These are phyloP conservation scores for Calosoma granatense DNA, from an alignment of 1,140 invertebrate genomes.

Conservation along the genomic window DNA sequence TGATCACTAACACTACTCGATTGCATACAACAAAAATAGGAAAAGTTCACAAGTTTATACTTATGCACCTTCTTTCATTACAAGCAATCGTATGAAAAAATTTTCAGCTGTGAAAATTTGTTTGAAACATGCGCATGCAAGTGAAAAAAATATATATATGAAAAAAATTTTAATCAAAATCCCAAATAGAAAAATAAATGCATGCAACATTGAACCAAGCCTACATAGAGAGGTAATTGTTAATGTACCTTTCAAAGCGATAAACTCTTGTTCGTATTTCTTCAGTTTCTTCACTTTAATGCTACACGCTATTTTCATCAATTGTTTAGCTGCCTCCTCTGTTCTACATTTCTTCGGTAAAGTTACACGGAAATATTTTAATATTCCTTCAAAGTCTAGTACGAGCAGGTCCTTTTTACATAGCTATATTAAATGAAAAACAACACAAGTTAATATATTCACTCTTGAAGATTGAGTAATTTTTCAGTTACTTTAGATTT, in stretches of 20 bases:
- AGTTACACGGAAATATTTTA: slow-evolving; percentile 89
- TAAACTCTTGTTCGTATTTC: slow-evolving; percentile 93
- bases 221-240: no score
- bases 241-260: slow-evolving; percentile 59
- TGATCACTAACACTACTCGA: background rate
- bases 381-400: slow-evolving; percentile 94
- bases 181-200: no score
- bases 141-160: no score
- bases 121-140: background rate
- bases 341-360: slow-evolving; percentile 92
- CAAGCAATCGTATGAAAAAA: no score
- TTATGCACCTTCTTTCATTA: no score
- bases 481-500: no score
- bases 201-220: no score
- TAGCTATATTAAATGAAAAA: slow-evolving; percentile 43
- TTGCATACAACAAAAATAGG: no score
- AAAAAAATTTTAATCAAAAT: no score
- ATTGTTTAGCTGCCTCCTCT: slow-evolving; percentile 75
- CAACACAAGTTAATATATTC: no score
- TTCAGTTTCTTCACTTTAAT: slow-evolving; percentile 90
- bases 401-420: slow-evolving; percentile 88
- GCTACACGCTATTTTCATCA: slow-evolving; percentile 83
- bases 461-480: background rate
- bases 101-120: no score
- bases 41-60: no score